Base-by-base conservation (phyloP, 2,113 vertebrate species). In the Cephalopterus ornatus region DNA sequence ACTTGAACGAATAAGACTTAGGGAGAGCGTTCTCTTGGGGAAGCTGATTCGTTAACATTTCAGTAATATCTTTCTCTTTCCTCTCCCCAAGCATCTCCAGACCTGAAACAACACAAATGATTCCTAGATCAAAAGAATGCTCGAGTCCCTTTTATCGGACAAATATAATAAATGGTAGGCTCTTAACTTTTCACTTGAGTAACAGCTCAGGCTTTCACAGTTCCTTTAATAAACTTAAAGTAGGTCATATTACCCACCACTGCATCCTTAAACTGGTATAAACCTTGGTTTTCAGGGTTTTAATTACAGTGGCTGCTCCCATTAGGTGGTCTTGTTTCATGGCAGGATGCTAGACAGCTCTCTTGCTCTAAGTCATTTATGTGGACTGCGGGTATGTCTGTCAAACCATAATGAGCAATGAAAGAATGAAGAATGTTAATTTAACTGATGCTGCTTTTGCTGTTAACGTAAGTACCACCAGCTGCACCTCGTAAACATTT, bases 401-500 rank as follows among this genome's bases (percentile, higher is more conserved):
- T 97, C 95, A 97, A 88, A 92, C 92, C 93, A 92, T 97, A 97
- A 97, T 91, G 95, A 98, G 96, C 93, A 95, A 91, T 96, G 96
- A 96, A 97, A 97, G 97, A 96, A 97, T 97, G 97, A 97, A 95
- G 97, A 97, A 97, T 96, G 97, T 98, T 98, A 97, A 98, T 98
- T 97, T 97, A 97, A 96, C 95, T 78, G 97, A 93, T 94, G 96
- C 93, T 95, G 95, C 91, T 97, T 97, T 97, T 95, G 95, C 95
- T 96, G 96, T 97, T 98, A 97, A 96, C 28, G 93, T 97, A 97
- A 98, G 97, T 97, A 92, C 93, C 87, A 93, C 96, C 97, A 97
- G 97, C 96, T 97, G 97, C 95, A 97, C 96, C 96, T 97, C 96
- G 23, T 98, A 97, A 97, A 97, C 96, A 93, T 82, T 63, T 88